Base-by-base conservation (phyloP, 2,113 vertebrate species). In the Salvelinus alpinus region DNA sequence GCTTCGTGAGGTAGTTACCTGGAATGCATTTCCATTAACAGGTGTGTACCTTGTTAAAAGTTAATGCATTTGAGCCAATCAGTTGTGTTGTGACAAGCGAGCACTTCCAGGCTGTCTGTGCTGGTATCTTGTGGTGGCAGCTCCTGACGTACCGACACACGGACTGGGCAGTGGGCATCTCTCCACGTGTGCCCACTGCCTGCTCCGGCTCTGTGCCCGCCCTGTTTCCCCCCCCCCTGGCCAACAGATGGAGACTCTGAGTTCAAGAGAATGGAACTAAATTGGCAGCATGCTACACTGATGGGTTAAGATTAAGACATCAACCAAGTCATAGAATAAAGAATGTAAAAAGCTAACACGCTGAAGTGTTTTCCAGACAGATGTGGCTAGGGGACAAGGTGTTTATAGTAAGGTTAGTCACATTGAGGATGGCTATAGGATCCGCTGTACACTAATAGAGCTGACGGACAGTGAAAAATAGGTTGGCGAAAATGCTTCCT, bases 81-180 rank as follows among this genome's bases (percentile, higher is more conserved):
- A 34, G 34, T 34, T 34, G 34, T 34, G 34, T 34, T 34, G 34
- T 34, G 34, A 34, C 34, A 34, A 34, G 80, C 82, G 78, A 82
- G 81, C 73, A 83, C 85, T 81, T 86, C 88, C 88, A 81, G 86
- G 89, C 84, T 18, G 87, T 78, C 82, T 80, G 72, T 76, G 72
- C 82, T 82, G 77, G 82, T 8, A 80, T 70, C 80, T 85, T 77
- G 25, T 65, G 16, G 73, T 87, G 81, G 27, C 65, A 80, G 76
- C 79, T 77, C 18, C 68, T 75, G 70, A 83, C 69, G 31, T 57
- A 34, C 69, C 54, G 72, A 79, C 82, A 82, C 79, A 82, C 82
- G 80, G 76, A 16, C 51, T 18, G 51, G 51, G 51, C 51, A 14
- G 13, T 14, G 38, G 38, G 75, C 80, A 72, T 82, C 71, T 80